Evolutionary conservation across 1,140 invertebrate genomes (phyloP).

Genomic region (Diploscapter pachys): DNA sequence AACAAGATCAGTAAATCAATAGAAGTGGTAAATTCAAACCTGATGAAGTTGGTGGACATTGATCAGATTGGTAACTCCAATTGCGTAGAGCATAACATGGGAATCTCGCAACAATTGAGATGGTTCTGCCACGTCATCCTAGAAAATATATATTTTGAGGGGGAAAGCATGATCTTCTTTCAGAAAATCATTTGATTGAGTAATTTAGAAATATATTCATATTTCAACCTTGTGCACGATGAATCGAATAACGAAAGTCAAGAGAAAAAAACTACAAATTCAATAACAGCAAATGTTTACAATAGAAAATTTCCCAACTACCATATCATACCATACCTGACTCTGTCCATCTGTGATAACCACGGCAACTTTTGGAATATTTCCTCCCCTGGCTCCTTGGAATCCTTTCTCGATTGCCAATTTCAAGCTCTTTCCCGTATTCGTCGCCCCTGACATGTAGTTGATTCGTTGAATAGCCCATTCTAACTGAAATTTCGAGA

Average conservation of each 20-base stretch:
- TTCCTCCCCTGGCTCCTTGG: slow-evolving; percentile 50
- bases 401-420: slow-evolving; percentile 55
- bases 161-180: too few relatives aligned
- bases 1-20: slow-evolving; percentile 18
- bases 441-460: slow-evolving; percentile 53
- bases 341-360: slow-evolving; percentile 58
- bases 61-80: slow-evolving; percentile 57
- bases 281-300: too few relatives aligned
- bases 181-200: too few relatives aligned
- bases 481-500: slow-evolving; percentile 44
- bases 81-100: slow-evolving; percentile 55
- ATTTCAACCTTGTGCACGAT: too few relatives aligned
- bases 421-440: slow-evolving; percentile 51
- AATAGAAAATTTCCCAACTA: not conserved
- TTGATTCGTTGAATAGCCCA: slow-evolving; percentile 52
- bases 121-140: slow-evolving; percentile 51
- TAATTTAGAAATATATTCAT: too few relatives aligned
- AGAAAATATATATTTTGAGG: not conserved
- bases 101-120: slow-evolving; percentile 54
- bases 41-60: slow-evolving; percentile 58
- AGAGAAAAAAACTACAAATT: too few relatives aligned
- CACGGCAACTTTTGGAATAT: slow-evolving; percentile 54
- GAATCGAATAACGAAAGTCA: too few relatives aligned
- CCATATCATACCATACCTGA: slow-evolving; percentile 39
- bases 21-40: slow-evolving; percentile 27